Conservation (phyloP, 2,888 invertebrate species). For the Adelphocoris suturalis region DNA sequence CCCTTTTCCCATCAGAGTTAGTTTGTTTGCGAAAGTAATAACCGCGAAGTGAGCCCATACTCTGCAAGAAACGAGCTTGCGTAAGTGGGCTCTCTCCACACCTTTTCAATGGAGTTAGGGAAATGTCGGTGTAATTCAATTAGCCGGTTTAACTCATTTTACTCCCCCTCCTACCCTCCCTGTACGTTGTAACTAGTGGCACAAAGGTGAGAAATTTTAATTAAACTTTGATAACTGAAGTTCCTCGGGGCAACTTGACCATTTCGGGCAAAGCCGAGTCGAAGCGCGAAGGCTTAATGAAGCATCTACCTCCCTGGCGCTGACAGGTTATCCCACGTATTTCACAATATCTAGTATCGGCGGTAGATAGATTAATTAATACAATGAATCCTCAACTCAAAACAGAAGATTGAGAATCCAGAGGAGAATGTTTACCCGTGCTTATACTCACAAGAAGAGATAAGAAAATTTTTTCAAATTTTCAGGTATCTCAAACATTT, state of each 20-base stretch:
- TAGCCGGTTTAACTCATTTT: slow-evolving; percentile 25
- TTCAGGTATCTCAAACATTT: no score
- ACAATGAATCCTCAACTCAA: no score
- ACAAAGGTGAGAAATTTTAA: slow-evolving; percentile 31
- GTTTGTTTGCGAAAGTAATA: background rate
- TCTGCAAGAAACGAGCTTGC: background rate
- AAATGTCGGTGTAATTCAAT: slow-evolving; percentile 25
- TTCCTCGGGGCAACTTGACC: background rate
- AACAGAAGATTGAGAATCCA: no score
- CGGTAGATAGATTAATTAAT: no score
- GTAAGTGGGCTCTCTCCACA: background rate
- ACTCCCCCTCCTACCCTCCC: background rate
- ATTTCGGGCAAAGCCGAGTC: background rate
- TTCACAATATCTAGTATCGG: no score
- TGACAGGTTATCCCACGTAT: no score
- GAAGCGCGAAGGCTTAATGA: no score
- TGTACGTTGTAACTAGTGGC: slow-evolving; percentile 10
- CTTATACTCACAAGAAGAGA: no score
- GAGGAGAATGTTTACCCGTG: no score
- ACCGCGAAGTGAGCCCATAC: slow-evolving; percentile 4
- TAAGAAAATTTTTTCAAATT: no score
- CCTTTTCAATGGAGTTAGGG: slow-evolving; percentile 18
- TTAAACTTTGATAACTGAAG: slow-evolving; percentile 14
- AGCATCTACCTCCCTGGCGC: no score
- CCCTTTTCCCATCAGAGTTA: no score